A percentile compares a stretch with the other conserved stretches of the same genome.
Conservation (phyloP, 2,888 invertebrate species). For the Altica lythri region DNA sequence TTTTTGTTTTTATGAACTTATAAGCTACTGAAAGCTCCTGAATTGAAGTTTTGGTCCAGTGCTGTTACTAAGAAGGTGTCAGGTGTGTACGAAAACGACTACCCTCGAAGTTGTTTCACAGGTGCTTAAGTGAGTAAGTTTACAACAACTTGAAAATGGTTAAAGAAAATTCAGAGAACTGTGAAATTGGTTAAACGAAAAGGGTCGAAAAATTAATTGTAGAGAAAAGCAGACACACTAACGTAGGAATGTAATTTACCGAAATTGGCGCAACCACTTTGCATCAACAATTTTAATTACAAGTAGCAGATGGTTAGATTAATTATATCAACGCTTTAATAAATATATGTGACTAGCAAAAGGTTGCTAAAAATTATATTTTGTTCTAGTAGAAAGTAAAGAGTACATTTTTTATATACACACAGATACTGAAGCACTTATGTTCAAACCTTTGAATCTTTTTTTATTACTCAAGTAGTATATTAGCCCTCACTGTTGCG, state of each 20-base stretch:
- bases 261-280: slow-evolving; percentile 8
- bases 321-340: slow-evolving; percentile 1
- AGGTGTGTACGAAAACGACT: background rate
- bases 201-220: slow-evolving; percentile 21
- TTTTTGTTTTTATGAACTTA: no score
- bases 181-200: slow-evolving; percentile 20
- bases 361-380: no score
- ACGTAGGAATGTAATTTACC: slow-evolving; percentile 11
- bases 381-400: no score
- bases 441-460: no score
- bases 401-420: no score
- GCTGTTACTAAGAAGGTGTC: background rate
- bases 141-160: slow-evolving; percentile 11
- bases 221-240: slow-evolving; percentile 5
- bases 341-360: no score
- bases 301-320: slow-evolving; percentile 11
- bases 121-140: slow-evolving; percentile 14
- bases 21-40: background rate
- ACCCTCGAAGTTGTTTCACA: slow-evolving; percentile 10
- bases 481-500: no score
- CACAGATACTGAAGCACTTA: no score
- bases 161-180: slow-evolving; percentile 12
- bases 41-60: background rate
- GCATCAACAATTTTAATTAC: slow-evolving; percentile 8
- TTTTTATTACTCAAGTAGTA: no score